Conservation (phyloP, 1,140 invertebrate genomes). For the Chionoecetes opilio region DNA sequence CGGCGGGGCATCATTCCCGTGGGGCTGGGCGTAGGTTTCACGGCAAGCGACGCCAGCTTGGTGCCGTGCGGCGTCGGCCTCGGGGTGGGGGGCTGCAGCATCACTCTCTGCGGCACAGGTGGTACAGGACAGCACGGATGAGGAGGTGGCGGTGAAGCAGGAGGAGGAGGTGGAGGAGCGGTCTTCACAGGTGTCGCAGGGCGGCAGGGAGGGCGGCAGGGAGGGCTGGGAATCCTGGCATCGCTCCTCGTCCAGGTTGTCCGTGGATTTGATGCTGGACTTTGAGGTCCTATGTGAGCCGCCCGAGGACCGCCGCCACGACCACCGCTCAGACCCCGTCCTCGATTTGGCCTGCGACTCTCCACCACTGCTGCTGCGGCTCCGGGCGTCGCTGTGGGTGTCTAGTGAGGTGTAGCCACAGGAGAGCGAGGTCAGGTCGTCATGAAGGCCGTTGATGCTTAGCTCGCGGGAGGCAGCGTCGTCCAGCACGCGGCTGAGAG, state of each 20-base stretch:
- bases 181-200: conserved; percentile 78
- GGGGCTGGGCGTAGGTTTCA: neutral
- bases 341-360: conserved; percentile 67
- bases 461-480: conserved; percentile 80
- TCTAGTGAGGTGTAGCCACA: conserved; percentile 80
- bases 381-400: conserved; percentile 68
- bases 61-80: neutral
- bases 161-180: conserved; percentile 78
- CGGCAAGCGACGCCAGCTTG: neutral
- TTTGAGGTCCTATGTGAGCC: conserved; percentile 77
- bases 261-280: conserved; percentile 80
- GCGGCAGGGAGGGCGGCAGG: conserved; percentile 78
- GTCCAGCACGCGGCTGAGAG: conserved; percentile 78
- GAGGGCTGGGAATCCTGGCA: conserved; percentile 67
- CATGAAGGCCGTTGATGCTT: conserved; percentile 80
- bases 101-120: conserved; percentile 77
- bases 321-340: conserved; percentile 56
- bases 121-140: conserved; percentile 72
- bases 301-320: conserved; percentile 73
- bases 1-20: neutral
- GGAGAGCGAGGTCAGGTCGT: conserved; percentile 79
- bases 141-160: conserved; percentile 71
- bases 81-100: neutral
- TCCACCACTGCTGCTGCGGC: conserved; percentile 44
- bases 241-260: conserved; percentile 67